Base-by-base conservation (phyloP, 2,888 invertebrate species). In the Pyrrhia umbra region DNA sequence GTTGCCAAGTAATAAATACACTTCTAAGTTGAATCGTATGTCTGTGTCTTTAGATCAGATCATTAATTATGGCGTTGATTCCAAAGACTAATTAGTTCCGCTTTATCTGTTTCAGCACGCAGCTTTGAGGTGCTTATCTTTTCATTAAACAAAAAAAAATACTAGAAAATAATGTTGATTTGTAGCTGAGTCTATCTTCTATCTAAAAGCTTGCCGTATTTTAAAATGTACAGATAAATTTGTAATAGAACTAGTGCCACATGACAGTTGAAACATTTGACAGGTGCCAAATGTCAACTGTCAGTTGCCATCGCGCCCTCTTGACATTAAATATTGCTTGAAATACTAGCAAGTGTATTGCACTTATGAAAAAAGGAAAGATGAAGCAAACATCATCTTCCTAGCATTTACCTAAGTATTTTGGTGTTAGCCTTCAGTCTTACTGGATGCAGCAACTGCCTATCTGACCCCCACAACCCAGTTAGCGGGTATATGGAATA, bases 41-140 rank as follows among this genome's bases (percentile, higher is more conserved):
- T 75, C 68, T 51, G 16, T 62, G 71, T 75, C 68, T 51, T 51
- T 42, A 70, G 65, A 68, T 68, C 68, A 34, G 55, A 58, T 69
- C 62, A 78, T 79, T 79, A 68, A 79, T 81, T 67, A 68, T 62
- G 30, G 63, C 60, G 62, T 70, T 72, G 77, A 80, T 80, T 58
- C 64, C 9, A 25, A 50, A 64, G 63, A 72, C 68, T 79, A 81
- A 79, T 81, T 81, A 66, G 60, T 59, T 52, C 52, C 20, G 13
- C 39, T 73, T 72, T 78, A 75, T 73, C 69, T 59, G 49, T 54
- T 50, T 59, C 39, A 5, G 52, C 68, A 59, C 55, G 71, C 61
- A 34, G n/a, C 43, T 18, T 20, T 21, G 10, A 30, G 49, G 46
- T 50, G 57, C 47, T 10, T 6, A 39, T 46, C 50, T 68, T 37